Percentiles rank a stretch among this genome's conserved stretches.
These are phyloP conservation scores for Antigone vipio DNA, from an alignment of 2,113 vertebrate species.

Conservation along the genomic window DNA sequence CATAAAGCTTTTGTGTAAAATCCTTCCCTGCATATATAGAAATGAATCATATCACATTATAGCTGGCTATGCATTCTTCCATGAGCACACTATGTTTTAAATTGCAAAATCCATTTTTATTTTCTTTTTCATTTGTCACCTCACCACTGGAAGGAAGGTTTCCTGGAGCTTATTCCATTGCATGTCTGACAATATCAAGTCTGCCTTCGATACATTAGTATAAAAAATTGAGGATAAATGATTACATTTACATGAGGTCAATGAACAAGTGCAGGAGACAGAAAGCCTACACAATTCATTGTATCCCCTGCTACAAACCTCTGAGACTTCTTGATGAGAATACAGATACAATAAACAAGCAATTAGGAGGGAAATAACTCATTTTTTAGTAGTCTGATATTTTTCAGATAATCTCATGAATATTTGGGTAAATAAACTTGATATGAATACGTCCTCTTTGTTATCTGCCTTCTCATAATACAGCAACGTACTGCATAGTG, in stretches of 20 bases:
- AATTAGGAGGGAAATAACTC: neutral
- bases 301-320: neutral
- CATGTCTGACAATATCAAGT: constrained; percentile 54
- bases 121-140: constrained; percentile 66
- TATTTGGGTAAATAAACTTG: neutral
- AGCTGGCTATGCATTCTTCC: constrained; percentile 33
- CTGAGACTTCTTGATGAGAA: constrained; percentile 6
- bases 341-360: neutral
- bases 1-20: constrained; percentile 16
- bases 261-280: constrained; percentile 45
- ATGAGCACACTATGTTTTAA: constrained; percentile 36
- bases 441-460: neutral
- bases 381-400: neutral
- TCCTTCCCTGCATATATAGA: neutral
- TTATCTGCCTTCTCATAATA: neutral
- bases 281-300: constrained; percentile 34
- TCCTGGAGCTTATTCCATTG: constrained; percentile 51
- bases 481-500: neutral
- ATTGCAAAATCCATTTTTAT: constrained; percentile 68
- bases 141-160: constrained; percentile 56
- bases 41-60: constrained; percentile 31
- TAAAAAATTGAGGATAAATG: constrained; percentile 73
- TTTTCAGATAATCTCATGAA: neutral
- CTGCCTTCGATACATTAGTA: constrained; percentile 51
- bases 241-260: constrained; percentile 76